These are phyloP conservation scores for Phalanger gymnotis DNA, from an alignment of 2,797 vertebrate genomes.

Conservation along the genomic window DNA sequence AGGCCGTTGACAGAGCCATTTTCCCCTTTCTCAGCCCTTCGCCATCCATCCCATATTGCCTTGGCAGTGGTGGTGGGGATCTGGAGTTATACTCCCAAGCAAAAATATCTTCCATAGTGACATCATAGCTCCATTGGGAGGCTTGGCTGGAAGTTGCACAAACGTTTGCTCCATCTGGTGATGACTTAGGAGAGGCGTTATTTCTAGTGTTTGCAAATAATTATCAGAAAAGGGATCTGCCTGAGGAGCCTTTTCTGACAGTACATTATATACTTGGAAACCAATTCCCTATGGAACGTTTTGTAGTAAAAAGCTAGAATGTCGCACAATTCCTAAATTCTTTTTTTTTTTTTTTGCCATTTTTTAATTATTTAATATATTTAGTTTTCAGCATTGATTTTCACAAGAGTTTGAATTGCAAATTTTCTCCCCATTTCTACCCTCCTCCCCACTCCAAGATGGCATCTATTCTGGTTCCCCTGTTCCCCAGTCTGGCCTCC, in stretches of 20 bases:
- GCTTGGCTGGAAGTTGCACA: constrained; percentile 24
- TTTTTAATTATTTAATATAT: too few relatives aligned
- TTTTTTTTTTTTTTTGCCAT: too few relatives aligned
- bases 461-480: too few relatives aligned
- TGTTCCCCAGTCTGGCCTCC: too few relatives aligned
- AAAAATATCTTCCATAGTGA: neutral
- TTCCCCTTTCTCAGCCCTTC: neutral
- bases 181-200: constrained; percentile 25
- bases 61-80: neutral
- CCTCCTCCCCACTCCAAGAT: too few relatives aligned
- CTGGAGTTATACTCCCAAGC: neutral
- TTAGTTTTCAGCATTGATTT: too few relatives aligned
- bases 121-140: neutral
- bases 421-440: too few relatives aligned
- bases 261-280: constrained; percentile 4
- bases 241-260: constrained; percentile 37
- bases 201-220: constrained; percentile 60
- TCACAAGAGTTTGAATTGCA: too few relatives aligned
- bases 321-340: neutral
- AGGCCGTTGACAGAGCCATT: neutral
- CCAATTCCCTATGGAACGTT: neutral
- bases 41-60: neutral
- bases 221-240: constrained; percentile 37
- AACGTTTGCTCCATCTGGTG: constrained; percentile 53
- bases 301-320: constrained; percentile 1